Evolutionary conservation across 1,140 invertebrate species (phyloP), one percentile per base, ranked within the genome.

Genomic region (Cyclina sinensis): DNA sequence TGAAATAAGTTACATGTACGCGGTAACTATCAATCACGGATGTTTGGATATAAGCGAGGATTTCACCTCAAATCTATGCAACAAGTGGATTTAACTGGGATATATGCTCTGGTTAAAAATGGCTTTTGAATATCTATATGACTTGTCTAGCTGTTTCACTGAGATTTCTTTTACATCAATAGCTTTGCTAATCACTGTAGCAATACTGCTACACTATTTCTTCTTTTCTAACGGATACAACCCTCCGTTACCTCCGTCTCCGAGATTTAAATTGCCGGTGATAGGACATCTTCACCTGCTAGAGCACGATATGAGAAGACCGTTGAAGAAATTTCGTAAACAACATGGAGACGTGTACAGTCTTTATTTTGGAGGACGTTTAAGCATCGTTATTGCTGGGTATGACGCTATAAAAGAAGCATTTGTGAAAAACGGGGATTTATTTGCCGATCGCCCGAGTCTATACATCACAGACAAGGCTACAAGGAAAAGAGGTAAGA

Each of bases 241-340:
- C 5, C 79, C 79, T 21, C 54, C 79, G 1, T 39, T 85, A 39
- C 82, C 82, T n/a, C 82, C 82, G 24, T 74, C 68, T 0, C 82
- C 82, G 30, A 30, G 14, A 9, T 24, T 85, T 12, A 35, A 30
- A 24, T 62, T 85, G 18, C 82, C 82, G 4, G 9, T 85, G n/a
- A 85, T 85, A n/a, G 82, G 82, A n/a, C 82, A 85, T 74, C 24
- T 73, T 14, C 48, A 73, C 16, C 46, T 85, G 4, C 24, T 85
- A 0, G 46, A 74, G 18, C 39, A 54, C n/a, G 84, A 86, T 57
- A 78, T 86, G 35, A 59, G 84, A 37, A 76, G 62, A 68, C 35
- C 73, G 5, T 68, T 86, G 35, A 35, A 24, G 24, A 57, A 68
- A 62, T 65, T 48, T 32, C 73, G 35, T 1, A 86, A 79, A 48